phyloP scores from a whole-genome alignment of 2,113 vertebrate species.

The Dasypus novemcinctus region DNA sequence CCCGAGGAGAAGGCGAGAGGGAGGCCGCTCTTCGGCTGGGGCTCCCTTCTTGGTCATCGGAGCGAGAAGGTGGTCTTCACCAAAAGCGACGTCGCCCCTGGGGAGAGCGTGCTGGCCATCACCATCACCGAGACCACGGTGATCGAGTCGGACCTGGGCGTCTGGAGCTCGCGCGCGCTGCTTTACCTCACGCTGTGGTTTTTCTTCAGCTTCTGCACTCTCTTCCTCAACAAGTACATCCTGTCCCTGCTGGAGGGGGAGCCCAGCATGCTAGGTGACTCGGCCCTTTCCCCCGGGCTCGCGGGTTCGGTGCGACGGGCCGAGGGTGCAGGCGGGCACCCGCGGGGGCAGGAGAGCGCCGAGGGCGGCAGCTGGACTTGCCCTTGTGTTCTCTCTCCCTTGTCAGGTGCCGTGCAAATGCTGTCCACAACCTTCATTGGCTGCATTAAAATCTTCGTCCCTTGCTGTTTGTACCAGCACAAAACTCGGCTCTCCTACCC shows the following conservation, averaged over 20 bases:
- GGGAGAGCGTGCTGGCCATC: conserved; percentile 92
- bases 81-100: conserved; percentile 86
- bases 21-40: conserved; percentile 74
- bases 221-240: conserved; percentile 99
- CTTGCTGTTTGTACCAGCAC: conserved; percentile 95
- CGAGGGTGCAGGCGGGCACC: neutral
- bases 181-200: conserved; percentile 93
- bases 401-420: conserved; percentile 95
- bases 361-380: neutral
- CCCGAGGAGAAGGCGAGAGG: conserved; percentile 70
- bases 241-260: conserved; percentile 94
- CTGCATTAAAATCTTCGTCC: conserved; percentile 92
- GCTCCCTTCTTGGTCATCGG: conserved; percentile 81
- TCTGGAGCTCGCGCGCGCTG: conserved; percentile 90
- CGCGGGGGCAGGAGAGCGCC: neutral
- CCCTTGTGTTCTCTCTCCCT: neutral
- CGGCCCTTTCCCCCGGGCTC: too few species aligned
- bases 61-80: conserved; percentile 88
- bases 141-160: conserved; percentile 92
- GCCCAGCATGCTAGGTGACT: conserved; percentile 94
- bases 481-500: conserved; percentile 92
- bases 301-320: too few species aligned
- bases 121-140: conserved; percentile 95
- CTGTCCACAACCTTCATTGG: conserved; percentile 96
- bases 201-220: conserved; percentile 98